These are phyloP conservation scores for Philotrypesis tridentata DNA, from an alignment of 1,140 invertebrate species.

Conservation along the genomic window DNA sequence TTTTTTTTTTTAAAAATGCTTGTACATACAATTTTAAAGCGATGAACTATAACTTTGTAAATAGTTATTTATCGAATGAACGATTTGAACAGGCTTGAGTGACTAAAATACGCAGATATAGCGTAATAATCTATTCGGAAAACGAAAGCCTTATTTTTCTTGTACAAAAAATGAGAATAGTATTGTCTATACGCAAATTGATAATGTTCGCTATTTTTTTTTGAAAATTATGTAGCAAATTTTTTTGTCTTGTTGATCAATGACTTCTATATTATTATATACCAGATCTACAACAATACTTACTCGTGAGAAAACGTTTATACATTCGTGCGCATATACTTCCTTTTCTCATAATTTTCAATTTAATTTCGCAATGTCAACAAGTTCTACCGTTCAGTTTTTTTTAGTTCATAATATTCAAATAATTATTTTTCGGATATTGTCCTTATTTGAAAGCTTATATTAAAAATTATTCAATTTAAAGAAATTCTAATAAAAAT, in stretches of 20 bases:
- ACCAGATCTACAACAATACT: background rate
- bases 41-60: slow-evolving; percentile 30
- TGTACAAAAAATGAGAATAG: slow-evolving; percentile 5
- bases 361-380: background rate
- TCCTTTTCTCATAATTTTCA: background rate
- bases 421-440: background rate
- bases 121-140: slow-evolving; percentile 1
- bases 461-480: slow-evolving; percentile 26
- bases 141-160: slow-evolving; percentile 35
- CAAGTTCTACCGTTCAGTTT: background rate
- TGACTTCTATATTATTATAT: background rate
- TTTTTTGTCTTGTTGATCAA: background rate
- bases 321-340: background rate
- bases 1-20: slow-evolving; percentile 20
- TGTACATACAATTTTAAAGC: slow-evolving; percentile 44
- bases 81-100: background rate
- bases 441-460: background rate
- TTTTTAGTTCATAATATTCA: background rate
- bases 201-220: background rate
- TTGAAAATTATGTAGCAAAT: background rate
- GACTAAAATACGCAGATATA: background rate
- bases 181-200: background rate
- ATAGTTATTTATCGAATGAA: slow-evolving; percentile 38
- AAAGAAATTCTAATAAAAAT: slow-evolving; percentile 26
- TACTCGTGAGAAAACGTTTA: background rate